Evolutionary conservation across 2,888 invertebrate genomes (phyloP), one percentile per base, ranked within the genome.

Genomic region (Acronicta psi): DNA sequence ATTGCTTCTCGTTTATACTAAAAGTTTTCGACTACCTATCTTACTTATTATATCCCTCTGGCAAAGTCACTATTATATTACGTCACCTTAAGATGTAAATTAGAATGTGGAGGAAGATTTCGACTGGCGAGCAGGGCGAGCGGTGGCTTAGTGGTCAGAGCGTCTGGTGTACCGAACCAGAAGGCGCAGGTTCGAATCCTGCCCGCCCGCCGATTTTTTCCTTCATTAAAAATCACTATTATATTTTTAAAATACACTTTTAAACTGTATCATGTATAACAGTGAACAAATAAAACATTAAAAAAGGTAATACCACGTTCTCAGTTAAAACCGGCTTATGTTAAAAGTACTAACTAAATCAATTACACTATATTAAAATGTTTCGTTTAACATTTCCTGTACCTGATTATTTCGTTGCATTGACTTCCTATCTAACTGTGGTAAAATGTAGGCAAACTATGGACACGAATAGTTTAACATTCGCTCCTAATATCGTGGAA

Each of bases 1-100:
- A 94, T 94, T 94, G 93, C 93, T 93, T 94, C 87, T 92, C 90
- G 85, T 92, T 93, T 93, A 93, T 90, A 91, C 92, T 93, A 92
- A 87, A 90, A 82, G 90, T 91, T 92, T 92, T 91, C 87, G 84
- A 90, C 89, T 93, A 93, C 88, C 92, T 93, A 92, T 87, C 78
- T 84, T 87, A 88, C 83, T 85, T 87, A 89, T 85, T 84, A 89
- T 90, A 93, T 93, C 93, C 93, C 93, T 93, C 93, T 93, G 93
- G 92, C 93, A 81, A 85, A 81, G 79, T 85, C 75, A 80, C 80
- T 85, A 82, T 83, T 82, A 76, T 81, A 78, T 77, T n/a, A n/a
- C n/a, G n/a, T n/a, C n/a, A n/a, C n/a, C n/a, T n/a, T n/a, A n/a
- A n/a, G n/a, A n/a, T n/a, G n/a, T n/a, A n/a, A n/a, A n/a, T n/a